Conservation (phyloP, 2,113 vertebrate species). For the Chaetodon trifascialis region DNA sequence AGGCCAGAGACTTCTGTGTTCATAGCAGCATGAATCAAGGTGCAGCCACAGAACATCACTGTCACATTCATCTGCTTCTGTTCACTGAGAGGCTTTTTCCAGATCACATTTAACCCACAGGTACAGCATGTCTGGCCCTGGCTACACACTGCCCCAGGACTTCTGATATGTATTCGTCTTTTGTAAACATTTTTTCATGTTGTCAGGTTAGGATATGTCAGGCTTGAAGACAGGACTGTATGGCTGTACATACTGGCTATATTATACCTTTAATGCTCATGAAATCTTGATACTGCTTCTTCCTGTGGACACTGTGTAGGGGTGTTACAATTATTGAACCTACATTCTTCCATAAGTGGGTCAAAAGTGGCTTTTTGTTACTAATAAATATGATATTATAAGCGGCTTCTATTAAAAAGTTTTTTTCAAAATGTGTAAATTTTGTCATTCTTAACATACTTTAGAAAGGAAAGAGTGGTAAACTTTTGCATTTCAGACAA, state of each 20-base stretch:
- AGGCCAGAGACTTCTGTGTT: constrained; percentile 51
- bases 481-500: too few species aligned
- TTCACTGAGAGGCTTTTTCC: neutral
- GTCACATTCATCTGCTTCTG: constrained; percentile 32
- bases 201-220: too few species aligned
- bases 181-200: neutral
- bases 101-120: neutral
- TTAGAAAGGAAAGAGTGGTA: too few species aligned
- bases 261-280: neutral
- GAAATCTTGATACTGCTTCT: neutral
- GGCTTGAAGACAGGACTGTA: neutral
- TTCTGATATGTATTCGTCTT: neutral
- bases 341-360: neutral
- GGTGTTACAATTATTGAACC: neutral
- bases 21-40: constrained; percentile 39
- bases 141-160: neutral
- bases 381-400: too few species aligned
- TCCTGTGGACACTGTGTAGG: neutral
- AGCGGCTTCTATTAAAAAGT: too few species aligned
- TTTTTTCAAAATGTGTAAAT: too few species aligned
- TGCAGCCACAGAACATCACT: constrained; percentile 31
- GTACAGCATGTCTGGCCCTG: neutral
- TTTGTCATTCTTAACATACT: too few species aligned
- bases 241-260: too few species aligned
- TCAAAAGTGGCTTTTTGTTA: neutral